Base-by-base conservation (phyloP, 2,888 invertebrate genomes). In the Drosophila percnosoma region DNA sequence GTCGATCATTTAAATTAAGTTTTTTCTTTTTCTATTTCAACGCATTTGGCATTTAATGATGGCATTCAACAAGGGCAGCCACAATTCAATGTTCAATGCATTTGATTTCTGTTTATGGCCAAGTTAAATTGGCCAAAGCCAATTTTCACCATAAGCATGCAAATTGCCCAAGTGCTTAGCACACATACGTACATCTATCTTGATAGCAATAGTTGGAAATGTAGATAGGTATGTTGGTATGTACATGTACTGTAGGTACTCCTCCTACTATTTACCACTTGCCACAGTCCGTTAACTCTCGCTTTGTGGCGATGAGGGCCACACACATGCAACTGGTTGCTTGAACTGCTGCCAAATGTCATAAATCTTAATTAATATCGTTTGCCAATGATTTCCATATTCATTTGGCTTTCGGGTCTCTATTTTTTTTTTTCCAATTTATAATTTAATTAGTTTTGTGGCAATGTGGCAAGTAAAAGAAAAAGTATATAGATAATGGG, bases 341-440 rank as follows among this genome's bases (percentile, higher is more conserved):
- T 78, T 75, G 72, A 72, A 72, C 27, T 51, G 72, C 70, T 81
- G 81, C 81, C 85, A 84, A 85, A 76, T 80, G 78, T 60, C 73
- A 84, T 85, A 85, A 85, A 85, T 85, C 85, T 83, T 83, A 85
- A 85, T 85, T 85, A 81, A 81, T 82, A 78, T 81, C 79, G 78
- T 80, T 80, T 74, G 78, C 78, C 76, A 76, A 80, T 78, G 82
- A 82, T 82, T 80, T 73, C 73, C 77, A 82, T 80, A 82, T 80
- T 70, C 76, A 57, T 49, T 75, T 70, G 70, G 51, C 52, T 73
- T 75, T 66, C 68, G 68, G 69, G 42, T 68, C 68, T 80, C 15
- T 45, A 18, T 8, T 21, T 24, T 24, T 45, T 6, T 27, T 27
- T 54, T 66, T 78, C 52, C 78, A 78, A 82, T 80, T 78, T 83